Evolutionary conservation across 2,797 vertebrate species (phyloP), one percentile per base, ranked within the genome.

Genomic region (Anisognathus igniventris): DNA sequence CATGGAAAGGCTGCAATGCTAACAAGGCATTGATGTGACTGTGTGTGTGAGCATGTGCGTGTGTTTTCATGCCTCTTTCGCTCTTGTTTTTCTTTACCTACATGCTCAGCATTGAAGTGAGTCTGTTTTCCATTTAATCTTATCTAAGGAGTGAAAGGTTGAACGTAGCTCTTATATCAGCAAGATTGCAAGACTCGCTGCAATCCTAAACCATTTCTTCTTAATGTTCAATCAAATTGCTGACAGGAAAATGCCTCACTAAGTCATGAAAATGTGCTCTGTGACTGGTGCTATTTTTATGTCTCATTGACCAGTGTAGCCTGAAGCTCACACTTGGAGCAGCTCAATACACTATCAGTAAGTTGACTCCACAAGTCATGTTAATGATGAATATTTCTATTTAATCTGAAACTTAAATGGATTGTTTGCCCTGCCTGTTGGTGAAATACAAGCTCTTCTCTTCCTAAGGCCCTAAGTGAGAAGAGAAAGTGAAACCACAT

Each of bases 91-190:
- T 79, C 76, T 88, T 90, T 91, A 95, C 19, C 79, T 76, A 95
- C 25, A 82, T 77, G 71, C 79, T 88, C 50, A 80, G 67, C 51
- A 94, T 92, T 95, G 78, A 95, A 64, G 75, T 94, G 84, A 80
- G 82, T 84, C 89, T 94, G 65, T 84, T 94, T 94, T 95, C 80
- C 84, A 79, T 88, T 91, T 90, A 66, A 86, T 92, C 86, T 92
- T 62, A 74, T 62, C 82, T 92, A 93, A 78, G 27, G 33, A 79
- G 48, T 88, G 82, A 57, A 84, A 73, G 15, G 74, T 72, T 93
- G 91, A 78, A 92, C 37, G 28, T 56, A 93, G 73, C 73, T 87
- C 50, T 88, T 81, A n/a, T 61, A 88, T 86, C 93, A 90, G 45
- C 66, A 81, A 89, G 72, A 68, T 44, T 92, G 60, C 57, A 68